These are phyloP conservation scores for Drosophila vallismaia DNA, from an alignment of 2,888 invertebrate genomes.

Conservation along the genomic window DNA sequence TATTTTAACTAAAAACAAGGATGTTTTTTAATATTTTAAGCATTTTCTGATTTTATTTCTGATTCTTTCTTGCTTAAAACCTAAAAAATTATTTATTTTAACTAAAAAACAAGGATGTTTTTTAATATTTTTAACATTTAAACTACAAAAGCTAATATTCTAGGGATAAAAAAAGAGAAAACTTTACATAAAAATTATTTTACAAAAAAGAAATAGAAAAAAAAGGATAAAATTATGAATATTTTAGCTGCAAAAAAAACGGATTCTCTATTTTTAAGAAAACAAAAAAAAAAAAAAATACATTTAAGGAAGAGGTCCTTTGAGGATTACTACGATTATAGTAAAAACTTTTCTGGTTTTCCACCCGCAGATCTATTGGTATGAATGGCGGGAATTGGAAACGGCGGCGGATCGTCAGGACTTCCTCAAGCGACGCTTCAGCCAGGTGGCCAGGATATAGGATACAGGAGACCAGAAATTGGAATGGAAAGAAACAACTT, in stretches of 20 bases:
- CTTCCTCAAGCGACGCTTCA: slow-evolving; percentile 77
- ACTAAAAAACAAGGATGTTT: neutral
- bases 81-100: neutral
- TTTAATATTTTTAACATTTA: too few species aligned
- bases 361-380: slow-evolving; percentile 84
- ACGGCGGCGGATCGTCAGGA: slow-evolving; percentile 74
- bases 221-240: neutral
- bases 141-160: too few species aligned
- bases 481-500: slow-evolving; percentile 5
- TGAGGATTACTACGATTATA: neutral
- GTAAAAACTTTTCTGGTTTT: slow-evolving; percentile 20
- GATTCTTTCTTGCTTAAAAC: neutral
- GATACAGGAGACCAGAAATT: slow-evolving; percentile 1
- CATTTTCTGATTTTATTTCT: neutral
- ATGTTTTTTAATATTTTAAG: neutral
- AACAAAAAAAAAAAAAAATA: too few species aligned
- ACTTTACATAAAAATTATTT: too few species aligned
- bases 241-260: too few species aligned
- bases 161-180: too few species aligned
- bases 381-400: slow-evolving; percentile 84
- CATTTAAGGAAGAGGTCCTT: too few species aligned
- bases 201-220: neutral
- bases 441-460: slow-evolving; percentile 62
- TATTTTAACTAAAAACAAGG: neutral
- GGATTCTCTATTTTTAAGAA: too few species aligned